These are phyloP conservation scores for Herpetotheres cachinnans DNA, from an alignment of 2,113 vertebrate species.

Conservation along the genomic window DNA sequence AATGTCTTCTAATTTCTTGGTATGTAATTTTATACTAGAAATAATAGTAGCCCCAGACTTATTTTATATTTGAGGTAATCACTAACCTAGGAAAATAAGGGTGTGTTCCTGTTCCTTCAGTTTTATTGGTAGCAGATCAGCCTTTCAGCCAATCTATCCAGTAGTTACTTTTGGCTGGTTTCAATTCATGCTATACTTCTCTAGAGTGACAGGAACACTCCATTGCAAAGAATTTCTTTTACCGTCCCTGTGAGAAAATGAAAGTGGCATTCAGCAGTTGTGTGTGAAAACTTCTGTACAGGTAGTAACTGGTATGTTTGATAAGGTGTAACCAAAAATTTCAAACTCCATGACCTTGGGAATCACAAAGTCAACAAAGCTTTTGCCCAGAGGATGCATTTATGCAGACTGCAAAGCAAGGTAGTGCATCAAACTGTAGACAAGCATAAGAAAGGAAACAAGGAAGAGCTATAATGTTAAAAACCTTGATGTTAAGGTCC, in stretches of 20 bases:
- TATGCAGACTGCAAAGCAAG: neutral
- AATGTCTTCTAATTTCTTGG: neutral
- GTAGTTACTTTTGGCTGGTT: slow-evolving; percentile 18
- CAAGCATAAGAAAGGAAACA: neutral
- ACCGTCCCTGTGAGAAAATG: neutral
- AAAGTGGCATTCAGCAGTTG: neutral
- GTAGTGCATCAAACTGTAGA: neutral
- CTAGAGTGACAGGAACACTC: slow-evolving; percentile 1
- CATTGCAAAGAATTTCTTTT: neutral
- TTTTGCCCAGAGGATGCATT: neutral
- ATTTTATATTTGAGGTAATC: neutral
- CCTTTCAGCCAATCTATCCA: neutral
- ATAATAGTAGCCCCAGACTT: neutral
- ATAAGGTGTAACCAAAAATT: neutral
- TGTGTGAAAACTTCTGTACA: neutral
- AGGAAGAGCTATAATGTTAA: neutral
- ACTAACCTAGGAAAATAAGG: neutral
- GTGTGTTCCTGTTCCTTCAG: slow-evolving; percentile 8
- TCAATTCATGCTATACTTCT: neutral
- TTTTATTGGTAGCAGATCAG: neutral
- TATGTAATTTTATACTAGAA: neutral
- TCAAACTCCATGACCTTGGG: neutral
- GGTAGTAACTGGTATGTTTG: neutral
- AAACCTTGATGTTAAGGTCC: neutral
- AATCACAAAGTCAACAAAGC: neutral